Conservation (phyloP, 2,888 invertebrate species). For the Drosophila pegasa region DNA sequence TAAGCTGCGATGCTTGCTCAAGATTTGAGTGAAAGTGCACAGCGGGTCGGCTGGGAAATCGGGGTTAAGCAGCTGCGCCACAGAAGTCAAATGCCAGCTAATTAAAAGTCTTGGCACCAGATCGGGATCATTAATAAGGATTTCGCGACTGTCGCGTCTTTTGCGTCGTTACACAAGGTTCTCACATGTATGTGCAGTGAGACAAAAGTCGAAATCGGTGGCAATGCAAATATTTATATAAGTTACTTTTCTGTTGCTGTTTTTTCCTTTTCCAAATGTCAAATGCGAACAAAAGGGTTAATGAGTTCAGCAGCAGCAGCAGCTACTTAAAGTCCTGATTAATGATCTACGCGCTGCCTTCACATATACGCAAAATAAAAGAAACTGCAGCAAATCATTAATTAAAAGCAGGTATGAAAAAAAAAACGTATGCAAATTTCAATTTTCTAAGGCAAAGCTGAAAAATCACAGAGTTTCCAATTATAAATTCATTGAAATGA, state of each 20-base stretch:
- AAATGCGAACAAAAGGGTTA: slow-evolving; percentile 82
- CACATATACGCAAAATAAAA: slow-evolving; percentile 62
- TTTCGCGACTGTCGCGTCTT: slow-evolving; percentile 49
- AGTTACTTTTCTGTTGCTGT: slow-evolving; percentile 66
- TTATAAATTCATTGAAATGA: slow-evolving; percentile 81
- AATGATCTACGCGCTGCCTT: slow-evolving; percentile 64
- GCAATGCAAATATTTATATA: slow-evolving; percentile 78
- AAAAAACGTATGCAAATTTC: slow-evolving; percentile 66
- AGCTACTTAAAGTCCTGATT: slow-evolving; percentile 72
- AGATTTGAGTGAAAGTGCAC: slow-evolving; percentile 50
- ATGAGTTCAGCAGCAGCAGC: slow-evolving; percentile 71
- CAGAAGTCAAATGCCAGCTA: slow-evolving; percentile 58
- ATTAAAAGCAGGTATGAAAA: slow-evolving; percentile 68
- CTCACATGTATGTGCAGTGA: slow-evolving; percentile 56
- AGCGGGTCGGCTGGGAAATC: slow-evolving; percentile 49
- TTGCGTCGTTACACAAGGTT: slow-evolving; percentile 47
- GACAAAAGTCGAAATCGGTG: slow-evolving; percentile 43
- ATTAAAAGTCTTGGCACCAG: slow-evolving; percentile 61
- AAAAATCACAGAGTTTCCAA: slow-evolving; percentile 66
- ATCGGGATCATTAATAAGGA: slow-evolving; percentile 75
- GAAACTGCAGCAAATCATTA: slow-evolving; percentile 81
- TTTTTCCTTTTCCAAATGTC: slow-evolving; percentile 54
- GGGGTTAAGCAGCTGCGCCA: slow-evolving; percentile 43
- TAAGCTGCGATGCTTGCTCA: slow-evolving; percentile 28
- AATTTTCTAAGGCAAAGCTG: slow-evolving; percentile 29